These are phyloP conservation scores for Heliconius himera DNA, from an alignment of 1,140 invertebrate species.

Conservation along the genomic window DNA sequence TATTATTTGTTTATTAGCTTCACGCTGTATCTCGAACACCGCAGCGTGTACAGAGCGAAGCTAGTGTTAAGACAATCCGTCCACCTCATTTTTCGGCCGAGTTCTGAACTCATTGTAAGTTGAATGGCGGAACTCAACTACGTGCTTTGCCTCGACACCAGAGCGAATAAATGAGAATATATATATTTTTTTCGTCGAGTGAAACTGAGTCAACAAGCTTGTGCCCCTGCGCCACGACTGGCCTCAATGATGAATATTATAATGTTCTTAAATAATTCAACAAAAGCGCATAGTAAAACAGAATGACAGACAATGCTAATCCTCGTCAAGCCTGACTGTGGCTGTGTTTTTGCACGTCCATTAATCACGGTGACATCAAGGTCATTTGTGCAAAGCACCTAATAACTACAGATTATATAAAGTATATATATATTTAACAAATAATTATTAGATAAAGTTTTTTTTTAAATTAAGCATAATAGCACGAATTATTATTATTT, in stretches of 20 bases:
- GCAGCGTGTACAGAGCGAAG: too few relatives aligned
- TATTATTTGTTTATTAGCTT: not conserved
- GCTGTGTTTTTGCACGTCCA: not conserved
- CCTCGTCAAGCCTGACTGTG: not conserved
- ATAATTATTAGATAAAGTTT: not conserved
- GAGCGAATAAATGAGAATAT: too few relatives aligned
- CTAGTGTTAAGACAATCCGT: too few relatives aligned
- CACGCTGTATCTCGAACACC: too few relatives aligned
- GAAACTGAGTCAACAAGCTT: not conserved
- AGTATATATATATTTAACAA: not conserved
- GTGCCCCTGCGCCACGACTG: not conserved
- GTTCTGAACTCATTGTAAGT: too few relatives aligned
- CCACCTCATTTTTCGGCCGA: too few relatives aligned
- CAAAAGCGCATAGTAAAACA: not conserved
- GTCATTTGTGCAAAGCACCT: not conserved
- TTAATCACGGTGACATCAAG: conserved; percentile 21
- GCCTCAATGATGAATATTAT: not conserved
- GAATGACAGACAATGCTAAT: not conserved
- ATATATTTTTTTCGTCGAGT: not conserved
- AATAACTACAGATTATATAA: not conserved
- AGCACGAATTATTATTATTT: too few relatives aligned
- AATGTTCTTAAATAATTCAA: conserved; percentile 7
- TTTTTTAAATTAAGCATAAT: too few relatives aligned
- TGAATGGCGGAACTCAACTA: too few relatives aligned
- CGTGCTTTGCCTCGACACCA: too few relatives aligned